Base-by-base conservation (phyloP, 53 echinoderm and acorn worm genomes). In the Arbacia lixula region DNA sequence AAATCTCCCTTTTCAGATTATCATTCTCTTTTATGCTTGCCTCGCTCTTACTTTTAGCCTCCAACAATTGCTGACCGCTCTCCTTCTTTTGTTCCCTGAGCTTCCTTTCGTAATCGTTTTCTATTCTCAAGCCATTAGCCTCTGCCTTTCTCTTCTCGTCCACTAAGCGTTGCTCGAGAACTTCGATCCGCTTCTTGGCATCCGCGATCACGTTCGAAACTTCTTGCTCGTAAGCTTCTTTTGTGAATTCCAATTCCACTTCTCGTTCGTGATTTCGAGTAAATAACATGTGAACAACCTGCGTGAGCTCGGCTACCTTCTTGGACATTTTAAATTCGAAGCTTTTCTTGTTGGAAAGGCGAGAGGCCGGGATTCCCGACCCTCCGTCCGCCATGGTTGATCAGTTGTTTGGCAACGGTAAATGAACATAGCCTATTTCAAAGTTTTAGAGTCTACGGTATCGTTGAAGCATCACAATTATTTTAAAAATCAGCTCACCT, bases 271-370 rank as follows among this genome's bases (percentile, higher is more conserved):
- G 97, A 51, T 93, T 96, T 60, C 91, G 91, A 29, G 92, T 90
- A 75, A 96, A 96, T 31, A 96, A 57, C 97, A 96, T 96, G 68
- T 96, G 97, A 12, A 96, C 94, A 30, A 96, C 97, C 72, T 96
- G 97, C 29, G 94, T 96, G 3, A 96, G 86, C 63, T 96, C 97
- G 16, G 97, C 91, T 39, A 96, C 97, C 60, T 96, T 96, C 56
- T 96, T 96, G 22, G 89, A 93, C 90, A 96, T 94, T 66, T 92
- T 96, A 56, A 87, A 90, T 17, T 96, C 93, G 83, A 96, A 96
- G 28, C 89, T 83, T 82, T 85, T 89, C 80, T 72, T 91, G 68
- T 56, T 78, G 26, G 34, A 28, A 38, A 78, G 61, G 21, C 79
- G 79, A 41, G 79, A 57, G 12, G 79, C 25, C 58, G 79, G 40